Base-by-base conservation (phyloP, 2,797 vertebrate species). In the Brachyrhaphis roseni region DNA sequence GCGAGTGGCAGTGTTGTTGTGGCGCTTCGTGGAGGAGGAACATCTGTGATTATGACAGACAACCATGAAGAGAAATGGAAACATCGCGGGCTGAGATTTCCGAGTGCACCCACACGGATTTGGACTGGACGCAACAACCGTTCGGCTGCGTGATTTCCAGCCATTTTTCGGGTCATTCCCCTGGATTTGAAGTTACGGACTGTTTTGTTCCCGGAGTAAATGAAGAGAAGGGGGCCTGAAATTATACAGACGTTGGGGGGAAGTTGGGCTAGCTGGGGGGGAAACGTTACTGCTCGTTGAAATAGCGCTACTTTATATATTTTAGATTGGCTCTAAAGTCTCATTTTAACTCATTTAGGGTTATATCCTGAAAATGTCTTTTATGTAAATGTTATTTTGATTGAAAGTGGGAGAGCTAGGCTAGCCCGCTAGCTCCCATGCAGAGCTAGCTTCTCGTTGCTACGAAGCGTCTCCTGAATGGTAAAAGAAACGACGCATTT, bases 221-320 rank as follows among this genome's bases (percentile, higher is more conserved):
- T 75, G 72, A 79, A 84, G 85, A 85, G 59, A 59, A 82, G 87
- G 87, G 82, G 94, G 93, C 93, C 93, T 83, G 86, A 89, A 78
- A 84, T 76, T 15, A 74, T 81, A 71, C 81, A 39, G 81, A 88
- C 88, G 77, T 73, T 83, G 68, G 83, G 80, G 49, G n/a, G 75
- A 84, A 90, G 90, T 91, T 87, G 75, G 85, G 84, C 80, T 85
- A 84, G 81, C 90, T 80, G 47, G 28, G 41, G 39, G 34, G 6
- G 64, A 88, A 86, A 90, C 76, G 53, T 78, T 84, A 81, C 78
- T 81, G 81, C 23, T 16, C 55, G 5, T 51, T 28, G 23, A 74
- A 39, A 41, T 49, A 76, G 10, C 7, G 49, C 26, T 20, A 47
- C 15, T 46, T 10, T 26, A 46, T 8, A 34, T 64, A 18, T 71